A percentile compares a stretch with the other conserved stretches of the same genome.
These are phyloP conservation scores for Australoheros scitulus DNA, from an alignment of 2,113 vertebrate species.

Conservation along the genomic window DNA sequence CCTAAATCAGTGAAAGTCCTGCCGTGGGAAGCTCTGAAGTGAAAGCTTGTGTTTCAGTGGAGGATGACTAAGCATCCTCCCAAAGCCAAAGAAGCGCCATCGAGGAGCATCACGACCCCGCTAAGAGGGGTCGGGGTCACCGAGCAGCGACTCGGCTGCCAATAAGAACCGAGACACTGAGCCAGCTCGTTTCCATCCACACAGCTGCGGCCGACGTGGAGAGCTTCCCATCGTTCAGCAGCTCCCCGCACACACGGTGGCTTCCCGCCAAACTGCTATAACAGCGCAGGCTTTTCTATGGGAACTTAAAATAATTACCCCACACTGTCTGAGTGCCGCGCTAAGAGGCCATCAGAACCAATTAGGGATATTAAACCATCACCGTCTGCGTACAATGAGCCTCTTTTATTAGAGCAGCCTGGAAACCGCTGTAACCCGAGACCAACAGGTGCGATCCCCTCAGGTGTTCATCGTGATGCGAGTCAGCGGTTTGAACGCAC, in stretches of 20 bases:
- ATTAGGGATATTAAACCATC: background rate
- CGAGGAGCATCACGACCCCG: background rate
- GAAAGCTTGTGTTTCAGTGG: background rate
- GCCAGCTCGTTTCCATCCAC: conserved; percentile 1
- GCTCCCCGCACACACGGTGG: background rate
- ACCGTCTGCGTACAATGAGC: background rate
- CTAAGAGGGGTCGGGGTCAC: background rate
- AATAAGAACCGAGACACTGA: background rate
- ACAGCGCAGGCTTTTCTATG: background rate
- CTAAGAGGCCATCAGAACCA: background rate
- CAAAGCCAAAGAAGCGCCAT: background rate
- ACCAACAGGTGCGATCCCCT: background rate
- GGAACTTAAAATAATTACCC: conserved; percentile 10
- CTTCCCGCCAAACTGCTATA: conserved; percentile 10
- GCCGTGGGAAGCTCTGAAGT: background rate
- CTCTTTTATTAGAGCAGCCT: background rate
- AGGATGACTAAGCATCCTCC: background rate
- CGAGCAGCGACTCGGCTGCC: background rate
- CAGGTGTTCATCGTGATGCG: background rate
- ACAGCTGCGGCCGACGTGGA: background rate
- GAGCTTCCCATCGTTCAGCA: background rate
- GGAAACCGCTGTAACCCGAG: background rate
- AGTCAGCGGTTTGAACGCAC: background rate
- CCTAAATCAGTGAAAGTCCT: background rate
- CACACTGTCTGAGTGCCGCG: background rate